Evolutionary conservation across 1,140 invertebrate species (phyloP), one percentile per base, ranked within the genome.

Genomic region (Ctenoplectra terminalis): DNA sequence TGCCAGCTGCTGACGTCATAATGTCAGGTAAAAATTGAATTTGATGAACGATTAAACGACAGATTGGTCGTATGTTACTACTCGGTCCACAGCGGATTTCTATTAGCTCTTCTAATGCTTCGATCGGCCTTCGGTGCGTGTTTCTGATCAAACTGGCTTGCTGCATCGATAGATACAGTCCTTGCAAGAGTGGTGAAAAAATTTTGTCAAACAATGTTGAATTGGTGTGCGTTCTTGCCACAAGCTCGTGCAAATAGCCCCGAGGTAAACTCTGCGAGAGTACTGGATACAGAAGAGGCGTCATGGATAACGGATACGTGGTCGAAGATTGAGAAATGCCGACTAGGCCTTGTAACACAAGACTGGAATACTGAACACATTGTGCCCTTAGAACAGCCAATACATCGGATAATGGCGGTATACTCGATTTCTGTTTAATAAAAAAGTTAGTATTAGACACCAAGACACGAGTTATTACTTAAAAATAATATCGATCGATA

Each of bases 1-100:
- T 94, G 0, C 98, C 98, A 0, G 94, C 94, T 1, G 96, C 96
- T 37, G 95, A 95, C 0, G 97, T 96, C 83, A 96, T 94, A 13
- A 95, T 91, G n/a, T 95, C 95, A 0, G 97, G 97, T 60, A 96
- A 94, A 92, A 98, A 98, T 87, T 98, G 96, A 1, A 93, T 90
- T 90, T 98, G 95, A 71, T 95, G 94, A 40, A 96, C 95, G 56
- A 99, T 95, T 60, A 98, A 92, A 86, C 95, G 95, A 88, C 97
- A 98, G 63, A 98, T 95, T 1, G 98, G 98, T 26, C 97, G 94
- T 2, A 94, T 86, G 86, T 95, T 95, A 40, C 94, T 91, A 66
- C 92, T 92, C 60, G 93, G 90, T 75, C 94, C 94, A 76, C 95
- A 95, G 75, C 96, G 94, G 58, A 98, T 96, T 69, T 97, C 96